Evolutionary conservation across 2,888 invertebrate genomes (phyloP), one percentile per base, ranked within the genome.

Genomic region (Salticus scenicus): DNA sequence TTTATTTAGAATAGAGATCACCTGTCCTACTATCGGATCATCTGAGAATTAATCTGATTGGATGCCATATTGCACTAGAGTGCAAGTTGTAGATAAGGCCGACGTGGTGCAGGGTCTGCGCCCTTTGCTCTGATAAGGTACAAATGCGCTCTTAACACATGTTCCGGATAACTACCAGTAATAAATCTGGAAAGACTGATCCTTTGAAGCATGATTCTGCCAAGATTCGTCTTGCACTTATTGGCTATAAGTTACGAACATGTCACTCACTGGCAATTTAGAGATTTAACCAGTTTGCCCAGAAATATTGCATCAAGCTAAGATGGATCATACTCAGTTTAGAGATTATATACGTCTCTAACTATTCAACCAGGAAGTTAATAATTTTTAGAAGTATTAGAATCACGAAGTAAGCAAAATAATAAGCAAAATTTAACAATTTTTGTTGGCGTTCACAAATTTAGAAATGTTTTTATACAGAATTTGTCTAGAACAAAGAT

Each of bases 71-170:
- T 64, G 28, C 37, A 57, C 31, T 64, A 79, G 78, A 41, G 82
- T 76, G 82, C 74, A 67, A 76, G 76, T 47, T 27, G 31, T 51
- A 76, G 82, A 83, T 83, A 83, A 71, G 81, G 57, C 37, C 28
- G 30, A 42, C 12, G 64, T 71, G 80, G 82, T 72, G 64, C 64
- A 64, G 64, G 70, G 75, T 17, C 75, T 82, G 70, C 71, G 20
- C 82, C 75, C 82, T 70, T 70, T 33, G 76, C 31, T 76, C 71
- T 83, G 82, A 83, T 83, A 83, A 83, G 82, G 82, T 82, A 82
- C 64, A 51, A 75, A 82, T 81, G 82, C 42, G 70, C 75, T 75
- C 71, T 64, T 76, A 66, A 83, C 82, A 83, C 82, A 71, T 82
- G 82, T 76, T 72, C 76, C 76, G 71, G 82, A 83, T 83, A 83